Conservation (phyloP, 2,797 vertebrate genomes). For the Xyrichtys novacula region DNA sequence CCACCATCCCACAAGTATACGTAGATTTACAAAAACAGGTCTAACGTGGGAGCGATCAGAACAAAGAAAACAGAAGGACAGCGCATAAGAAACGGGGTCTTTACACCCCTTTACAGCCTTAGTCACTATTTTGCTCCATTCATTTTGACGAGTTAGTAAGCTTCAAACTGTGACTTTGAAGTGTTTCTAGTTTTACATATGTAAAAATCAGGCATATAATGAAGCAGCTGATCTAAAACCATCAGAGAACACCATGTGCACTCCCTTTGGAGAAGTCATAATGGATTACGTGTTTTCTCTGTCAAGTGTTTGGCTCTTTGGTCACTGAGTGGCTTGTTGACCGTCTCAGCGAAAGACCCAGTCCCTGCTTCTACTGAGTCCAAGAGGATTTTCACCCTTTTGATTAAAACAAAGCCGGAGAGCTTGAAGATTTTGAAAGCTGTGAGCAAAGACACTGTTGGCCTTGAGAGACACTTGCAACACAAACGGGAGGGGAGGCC, state of each 20-base stretch:
- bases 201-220: neutral
- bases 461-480: conserved; percentile 61
- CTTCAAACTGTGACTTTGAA: no score
- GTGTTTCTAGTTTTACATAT: no score
- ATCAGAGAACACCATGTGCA: neutral
- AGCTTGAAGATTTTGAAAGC: conserved; percentile 49
- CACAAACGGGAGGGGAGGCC: conserved; percentile 29
- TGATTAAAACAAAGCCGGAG: conserved; percentile 52
- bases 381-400: conserved; percentile 65
- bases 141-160: no score
- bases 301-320: conserved; percentile 30
- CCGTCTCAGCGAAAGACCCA: conserved; percentile 43
- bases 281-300: conserved; percentile 28
- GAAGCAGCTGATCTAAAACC: neutral
- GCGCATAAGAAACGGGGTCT: no score
- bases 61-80: no score
- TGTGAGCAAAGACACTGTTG: conserved; percentile 39
- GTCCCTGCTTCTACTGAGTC: conserved; percentile 46
- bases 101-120: no score
- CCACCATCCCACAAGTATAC: neutral
- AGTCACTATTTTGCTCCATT: no score
- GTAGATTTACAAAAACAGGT: no score
- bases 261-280: neutral
- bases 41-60: no score
- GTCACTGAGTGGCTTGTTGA: conserved; percentile 56